A percentile compares a stretch with the other conserved stretches of the same genome.
Evolutionary conservation across 2,797 vertebrate genomes (phyloP).

Genomic region (Neomorphus geoffroyi): DNA sequence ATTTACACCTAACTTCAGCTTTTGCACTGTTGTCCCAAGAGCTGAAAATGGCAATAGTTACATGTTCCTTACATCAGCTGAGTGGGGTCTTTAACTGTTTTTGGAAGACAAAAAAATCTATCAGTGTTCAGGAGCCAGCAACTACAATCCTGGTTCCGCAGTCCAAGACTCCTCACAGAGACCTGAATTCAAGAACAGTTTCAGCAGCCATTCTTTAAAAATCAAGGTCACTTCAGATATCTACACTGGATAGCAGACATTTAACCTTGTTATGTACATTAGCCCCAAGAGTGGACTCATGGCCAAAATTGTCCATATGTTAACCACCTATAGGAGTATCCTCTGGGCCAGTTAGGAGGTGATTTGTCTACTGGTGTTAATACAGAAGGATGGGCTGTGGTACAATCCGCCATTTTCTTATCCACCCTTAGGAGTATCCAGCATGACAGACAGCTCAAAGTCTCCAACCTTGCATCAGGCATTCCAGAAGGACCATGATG

Average conservation of each 20-base stretch:
- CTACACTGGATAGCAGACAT: neutral
- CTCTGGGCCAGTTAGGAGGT: neutral
- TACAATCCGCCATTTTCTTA: neutral
- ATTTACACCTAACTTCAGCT: neutral
- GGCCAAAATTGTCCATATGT: neutral
- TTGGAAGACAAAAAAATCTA: neutral
- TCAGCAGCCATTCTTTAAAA: neutral
- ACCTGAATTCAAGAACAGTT: neutral
- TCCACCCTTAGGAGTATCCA: rapidly evolving
- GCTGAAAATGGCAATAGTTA: neutral
- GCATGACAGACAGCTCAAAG: rapidly evolving
- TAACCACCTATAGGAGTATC: neutral
- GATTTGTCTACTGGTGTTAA: neutral
- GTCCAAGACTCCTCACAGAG: neutral
- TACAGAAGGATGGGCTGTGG: neutral
- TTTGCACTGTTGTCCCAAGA: neutral
- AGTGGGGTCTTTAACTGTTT: neutral
- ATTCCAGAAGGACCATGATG: neutral
- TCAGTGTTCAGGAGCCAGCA: neutral
- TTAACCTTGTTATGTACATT: neutral
- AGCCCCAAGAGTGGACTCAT: neutral
- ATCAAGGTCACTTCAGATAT: neutral
- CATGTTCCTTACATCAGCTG: neutral
- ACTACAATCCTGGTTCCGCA: neutral
- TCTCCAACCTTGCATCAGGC: neutral